Percentiles rank a stretch among this genome's conserved stretches.
Conservation (phyloP, 1,140 invertebrate genomes). For the Plectrocnemia conspersa region DNA sequence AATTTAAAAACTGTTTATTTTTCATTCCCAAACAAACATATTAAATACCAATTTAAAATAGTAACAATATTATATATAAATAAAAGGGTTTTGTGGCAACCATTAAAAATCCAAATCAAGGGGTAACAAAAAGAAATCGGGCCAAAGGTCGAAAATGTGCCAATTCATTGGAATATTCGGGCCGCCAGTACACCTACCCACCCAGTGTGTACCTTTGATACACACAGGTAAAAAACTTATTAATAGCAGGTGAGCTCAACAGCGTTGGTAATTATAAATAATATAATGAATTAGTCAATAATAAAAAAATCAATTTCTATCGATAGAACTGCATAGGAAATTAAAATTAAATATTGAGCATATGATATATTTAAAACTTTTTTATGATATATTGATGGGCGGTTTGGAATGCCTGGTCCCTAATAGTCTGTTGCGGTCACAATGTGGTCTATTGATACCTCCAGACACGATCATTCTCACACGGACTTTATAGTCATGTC, state of each 20-base stretch:
- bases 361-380: too few species aligned
- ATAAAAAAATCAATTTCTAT: neutral
- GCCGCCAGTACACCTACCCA: conserved; percentile 17
- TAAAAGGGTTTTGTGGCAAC: too few species aligned
- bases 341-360: too few species aligned
- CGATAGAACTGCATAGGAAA: too few species aligned
- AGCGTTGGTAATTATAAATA: neutral
- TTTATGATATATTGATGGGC: too few species aligned
- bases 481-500: conserved; percentile 7
- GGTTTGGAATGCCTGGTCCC: neutral
- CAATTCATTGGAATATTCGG: conserved; percentile 36
- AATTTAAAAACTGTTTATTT: too few species aligned
- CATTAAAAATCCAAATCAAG: conserved; percentile 23
- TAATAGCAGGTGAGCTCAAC: conserved; percentile 6
- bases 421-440: conserved; percentile 15
- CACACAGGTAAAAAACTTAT: conserved; percentile 14
- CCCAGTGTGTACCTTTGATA: conserved; percentile 20
- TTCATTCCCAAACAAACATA: too few species aligned
- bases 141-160: conserved; percentile 35
- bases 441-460: conserved; percentile 22
- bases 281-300: neutral
- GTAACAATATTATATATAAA: too few species aligned
- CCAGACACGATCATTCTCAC: conserved; percentile 21
- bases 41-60: too few species aligned
- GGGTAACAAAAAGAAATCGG: conserved; percentile 32